Base-by-base conservation (phyloP, 2,888 invertebrate species). In the Adelognathus sp. region DNA sequence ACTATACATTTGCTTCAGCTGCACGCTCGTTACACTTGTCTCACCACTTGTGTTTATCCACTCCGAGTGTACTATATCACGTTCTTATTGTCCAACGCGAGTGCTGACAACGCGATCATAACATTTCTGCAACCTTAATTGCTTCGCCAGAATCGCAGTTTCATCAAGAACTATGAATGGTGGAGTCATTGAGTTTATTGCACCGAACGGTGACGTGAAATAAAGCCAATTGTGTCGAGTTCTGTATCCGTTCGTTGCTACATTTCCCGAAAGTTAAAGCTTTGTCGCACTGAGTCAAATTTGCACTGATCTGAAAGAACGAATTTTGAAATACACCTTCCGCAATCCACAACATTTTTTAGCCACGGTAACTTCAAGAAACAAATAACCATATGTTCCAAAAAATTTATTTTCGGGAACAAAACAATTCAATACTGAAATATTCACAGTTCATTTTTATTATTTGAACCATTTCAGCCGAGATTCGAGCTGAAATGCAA, bases 61-160 rank as follows among this genome's bases (percentile, higher is more conserved):
- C 64, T 46, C 14, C 29, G 14, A 64, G 50, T 64, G 7, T n/a
- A n/a, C n/a, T n/a, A n/a, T n/a, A n/a, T 61, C 39, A 14, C 39
- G 27, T 24, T 11, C 27, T 50, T 24, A n/a, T 24, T 39, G 36
- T 60, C 60, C 60, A 24, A 11, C 61, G 16, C 61, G 16, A 44
- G 14, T 29, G 50, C 24, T n/a, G 50, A 33, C 21, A 9, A n/a
- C 11, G 11, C 50, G 50, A 46, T 50, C 60, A 33, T 31, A 54
- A 66, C 60, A 31, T 64, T 66, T 58, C 31, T 71, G 41, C 54
- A 72, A 72, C 54, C 76, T 77, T 72, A 77, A 77, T 77, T 72
- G 72, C 67, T 61, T 54, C 44, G 18, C 60, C 76, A 67, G 61
- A 39, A 44, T 71, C 58, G 64, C 41, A 60, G 54, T 61, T 77